Percentiles rank a stretch among this genome's conserved stretches.
Evolutionary conservation across 2,888 invertebrate species (phyloP).

Genomic region (Noctua fimbriata): DNA sequence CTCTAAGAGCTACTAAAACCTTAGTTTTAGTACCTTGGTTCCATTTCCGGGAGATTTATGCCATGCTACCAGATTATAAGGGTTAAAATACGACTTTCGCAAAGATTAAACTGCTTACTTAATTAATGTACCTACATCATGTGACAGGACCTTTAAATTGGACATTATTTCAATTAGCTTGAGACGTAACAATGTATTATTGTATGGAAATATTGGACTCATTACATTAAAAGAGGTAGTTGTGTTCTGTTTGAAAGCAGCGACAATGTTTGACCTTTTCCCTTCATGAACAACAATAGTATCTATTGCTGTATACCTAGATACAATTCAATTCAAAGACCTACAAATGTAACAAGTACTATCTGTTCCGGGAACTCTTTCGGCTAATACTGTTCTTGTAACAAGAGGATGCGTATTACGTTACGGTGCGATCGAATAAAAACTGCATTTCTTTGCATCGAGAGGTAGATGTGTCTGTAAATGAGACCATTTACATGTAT

Average conservation of each 20-base stretch:
- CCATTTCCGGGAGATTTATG: conserved; percentile 49
- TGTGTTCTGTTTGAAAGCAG: conserved; percentile 75
- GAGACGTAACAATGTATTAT: conserved; percentile 85
- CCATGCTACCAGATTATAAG: conserved; percentile 37
- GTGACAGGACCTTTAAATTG: conserved; percentile 72
- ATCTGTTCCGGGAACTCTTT: conserved; percentile 59
- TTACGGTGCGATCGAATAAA: conserved; percentile 38
- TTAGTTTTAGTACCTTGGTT: conserved; percentile 37
- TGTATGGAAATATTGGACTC: conserved; percentile 88
- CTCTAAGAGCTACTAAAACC: conserved; percentile 29
- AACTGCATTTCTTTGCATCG: conserved; percentile 38
- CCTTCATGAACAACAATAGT: conserved; percentile 69
- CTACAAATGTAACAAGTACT: conserved; percentile 43
- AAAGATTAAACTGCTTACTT: conserved; percentile 55
- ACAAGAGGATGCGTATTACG: conserved; percentile 16
- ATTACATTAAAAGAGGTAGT: conserved; percentile 79
- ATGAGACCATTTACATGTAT: conserved; percentile 50
- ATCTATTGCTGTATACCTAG: conserved; percentile 64
- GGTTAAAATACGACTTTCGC: conserved; percentile 48
- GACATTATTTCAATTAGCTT: conserved; percentile 83
- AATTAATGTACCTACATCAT: conserved; percentile 67
- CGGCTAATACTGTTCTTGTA: conserved; percentile 17
- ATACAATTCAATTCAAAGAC: conserved; percentile 61
- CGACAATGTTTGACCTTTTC: conserved; percentile 82
- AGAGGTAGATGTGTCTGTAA: conserved; percentile 24